Evolutionary conservation across 1,140 invertebrate species (phyloP).

Genomic region (Pseudomyrmex dendroicus): DNA sequence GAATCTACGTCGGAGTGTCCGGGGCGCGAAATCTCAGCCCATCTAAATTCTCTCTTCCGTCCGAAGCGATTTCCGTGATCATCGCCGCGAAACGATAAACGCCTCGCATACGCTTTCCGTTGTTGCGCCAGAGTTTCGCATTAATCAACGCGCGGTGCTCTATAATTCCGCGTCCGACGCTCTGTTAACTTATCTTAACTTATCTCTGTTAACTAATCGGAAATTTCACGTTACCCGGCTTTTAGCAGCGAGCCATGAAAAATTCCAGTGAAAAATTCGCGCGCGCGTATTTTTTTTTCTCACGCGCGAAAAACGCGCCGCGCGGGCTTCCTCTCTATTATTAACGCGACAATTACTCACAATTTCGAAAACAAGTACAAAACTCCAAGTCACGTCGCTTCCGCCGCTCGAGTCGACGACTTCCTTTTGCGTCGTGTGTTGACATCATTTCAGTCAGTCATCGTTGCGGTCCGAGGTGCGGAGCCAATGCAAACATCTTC

Average conservation of each 20-base stretch:
- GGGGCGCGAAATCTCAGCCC: constrained; percentile 35
- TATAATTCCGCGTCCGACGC: constrained; percentile 33
- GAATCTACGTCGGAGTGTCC: neutral
- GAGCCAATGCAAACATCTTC: constrained; percentile 68
- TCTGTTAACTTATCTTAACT: too few species aligned
- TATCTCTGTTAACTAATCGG: constrained; percentile 26
- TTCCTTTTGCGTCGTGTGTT: constrained; percentile 34
- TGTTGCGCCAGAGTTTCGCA: constrained; percentile 23
- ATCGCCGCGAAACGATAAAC: constrained; percentile 45
- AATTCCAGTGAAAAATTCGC: neutral
- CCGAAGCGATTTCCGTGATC: constrained; percentile 52
- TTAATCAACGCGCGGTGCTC: constrained; percentile 37
- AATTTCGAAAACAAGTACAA: constrained; percentile 26
- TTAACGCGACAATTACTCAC: constrained; percentile 19
- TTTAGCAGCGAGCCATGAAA: too few species aligned
- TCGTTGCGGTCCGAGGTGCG: constrained; percentile 56
- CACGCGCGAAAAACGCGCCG: too few species aligned
- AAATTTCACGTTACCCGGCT: constrained; percentile 12
- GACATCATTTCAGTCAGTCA: constrained; percentile 68
- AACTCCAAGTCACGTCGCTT: constrained; percentile 41
- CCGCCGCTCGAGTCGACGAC: constrained; percentile 16
- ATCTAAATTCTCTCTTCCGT: constrained; percentile 49
- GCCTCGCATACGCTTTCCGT: constrained; percentile 3
- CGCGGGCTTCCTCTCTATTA: neutral
- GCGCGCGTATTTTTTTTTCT: neutral